Conservation (phyloP, 2,888 invertebrate genomes). For the Adelphocoris suturalis region DNA sequence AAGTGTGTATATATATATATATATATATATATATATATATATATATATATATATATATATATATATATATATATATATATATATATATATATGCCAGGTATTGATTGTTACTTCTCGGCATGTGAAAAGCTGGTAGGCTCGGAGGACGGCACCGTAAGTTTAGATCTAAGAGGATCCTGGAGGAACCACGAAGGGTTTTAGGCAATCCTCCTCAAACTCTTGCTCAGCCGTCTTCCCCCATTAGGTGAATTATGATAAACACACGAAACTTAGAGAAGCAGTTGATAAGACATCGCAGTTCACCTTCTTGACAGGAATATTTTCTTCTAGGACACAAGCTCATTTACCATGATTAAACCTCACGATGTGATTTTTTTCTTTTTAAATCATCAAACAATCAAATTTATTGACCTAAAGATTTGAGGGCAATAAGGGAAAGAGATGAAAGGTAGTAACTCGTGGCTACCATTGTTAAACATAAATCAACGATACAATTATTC, state of each 20-base stretch:
- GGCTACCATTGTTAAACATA: too few species aligned
- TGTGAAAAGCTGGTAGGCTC: neutral
- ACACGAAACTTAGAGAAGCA: neutral
- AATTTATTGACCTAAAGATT: too few species aligned
- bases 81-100: neutral
- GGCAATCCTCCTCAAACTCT: neutral
- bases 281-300: neutral
- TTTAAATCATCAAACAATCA: too few species aligned
- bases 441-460: too few species aligned
- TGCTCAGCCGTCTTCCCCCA: neutral
- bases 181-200: neutral
- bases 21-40: neutral
- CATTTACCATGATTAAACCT: neutral
- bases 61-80: neutral
- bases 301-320: neutral
- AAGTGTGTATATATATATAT: neutral
- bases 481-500: too few species aligned
- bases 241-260: constrained; percentile 29
- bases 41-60: neutral
- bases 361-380: too few species aligned
- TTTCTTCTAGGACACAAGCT: neutral
- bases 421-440: too few species aligned
- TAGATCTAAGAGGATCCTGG: constrained; percentile 4
- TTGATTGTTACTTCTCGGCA: constrained; percentile 7
- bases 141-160: neutral